Conservation (phyloP, 2,888 invertebrate species). For the Phyllotreta striolata region DNA sequence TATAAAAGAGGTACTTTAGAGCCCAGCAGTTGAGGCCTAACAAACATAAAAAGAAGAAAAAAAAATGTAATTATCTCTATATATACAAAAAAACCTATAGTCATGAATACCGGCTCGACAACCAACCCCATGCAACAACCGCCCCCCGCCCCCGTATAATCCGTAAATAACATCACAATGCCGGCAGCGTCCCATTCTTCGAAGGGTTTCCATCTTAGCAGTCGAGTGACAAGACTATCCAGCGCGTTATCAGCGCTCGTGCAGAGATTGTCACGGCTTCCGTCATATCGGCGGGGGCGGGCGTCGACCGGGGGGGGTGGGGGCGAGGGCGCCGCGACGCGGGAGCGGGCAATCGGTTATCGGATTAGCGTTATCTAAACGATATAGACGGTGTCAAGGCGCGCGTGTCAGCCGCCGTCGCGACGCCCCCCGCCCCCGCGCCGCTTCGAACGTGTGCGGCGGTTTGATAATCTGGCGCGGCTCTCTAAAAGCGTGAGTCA, state of each 20-base stretch:
- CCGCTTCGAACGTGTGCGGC: not conserved
- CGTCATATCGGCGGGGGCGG: slow-evolving; percentile 53
- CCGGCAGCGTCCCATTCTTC: slow-evolving; percentile 14
- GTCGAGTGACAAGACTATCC: slow-evolving; percentile 51
- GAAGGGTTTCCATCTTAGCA: slow-evolving; percentile 18
- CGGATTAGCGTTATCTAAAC: slow-evolving; percentile 64
- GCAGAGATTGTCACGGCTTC: slow-evolving; percentile 61
- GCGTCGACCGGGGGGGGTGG: slow-evolving; percentile 7
- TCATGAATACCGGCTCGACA: too few relatives aligned
- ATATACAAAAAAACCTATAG: too few relatives aligned
- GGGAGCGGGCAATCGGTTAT: slow-evolving; percentile 61
- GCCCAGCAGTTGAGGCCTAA: too few relatives aligned
- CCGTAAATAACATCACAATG: slow-evolving; percentile 9
- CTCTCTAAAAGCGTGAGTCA: too few relatives aligned
- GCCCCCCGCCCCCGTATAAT: slow-evolving; percentile 1
- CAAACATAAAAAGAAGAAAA: too few relatives aligned
- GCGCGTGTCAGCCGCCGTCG: slow-evolving; percentile 48
- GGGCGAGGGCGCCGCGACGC: slow-evolving; percentile 12
- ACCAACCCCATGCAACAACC: slow-evolving; percentile 11
- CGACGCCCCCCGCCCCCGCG: not conserved
- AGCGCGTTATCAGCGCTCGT: slow-evolving; percentile 58
- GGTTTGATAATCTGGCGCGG: too few relatives aligned
- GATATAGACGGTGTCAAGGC: slow-evolving; percentile 59
- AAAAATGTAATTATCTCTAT: too few relatives aligned
- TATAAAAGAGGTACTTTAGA: too few relatives aligned